phyloP scores from a whole-genome alignment of 2,888 invertebrate species.

The Strigamia crassipes region DNA sequence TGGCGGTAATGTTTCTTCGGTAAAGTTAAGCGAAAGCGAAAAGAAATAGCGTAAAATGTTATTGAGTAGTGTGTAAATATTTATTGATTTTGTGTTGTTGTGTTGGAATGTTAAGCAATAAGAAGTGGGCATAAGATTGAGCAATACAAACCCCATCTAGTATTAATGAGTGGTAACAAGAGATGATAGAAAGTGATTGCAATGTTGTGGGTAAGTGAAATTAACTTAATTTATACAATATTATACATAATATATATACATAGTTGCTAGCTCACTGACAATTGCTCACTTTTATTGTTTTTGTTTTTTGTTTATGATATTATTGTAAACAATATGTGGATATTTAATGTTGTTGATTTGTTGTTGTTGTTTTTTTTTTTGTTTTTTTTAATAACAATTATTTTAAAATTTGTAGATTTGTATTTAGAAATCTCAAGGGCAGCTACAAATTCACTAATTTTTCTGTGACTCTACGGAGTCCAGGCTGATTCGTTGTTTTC shows the following conservation, averaged over 20 bases:
- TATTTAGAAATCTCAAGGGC: no score
- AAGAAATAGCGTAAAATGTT: no score
- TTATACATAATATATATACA: neutral
- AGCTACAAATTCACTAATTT: no score
- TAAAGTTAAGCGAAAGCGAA: no score
- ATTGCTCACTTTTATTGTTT: neutral
- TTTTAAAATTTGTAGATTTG: no score
- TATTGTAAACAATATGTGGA: no score
- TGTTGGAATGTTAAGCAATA: neutral
- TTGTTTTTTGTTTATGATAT: neutral
- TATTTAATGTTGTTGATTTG: neutral
- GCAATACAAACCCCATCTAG: slow-evolving; percentile 11
- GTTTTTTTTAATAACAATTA: no score
- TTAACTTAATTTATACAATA: neutral
- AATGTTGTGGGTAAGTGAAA: neutral
- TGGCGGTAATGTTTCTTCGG: no score
- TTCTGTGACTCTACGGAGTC: no score
- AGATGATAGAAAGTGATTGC: neutral
- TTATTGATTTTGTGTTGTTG: neutral
- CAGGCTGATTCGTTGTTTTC: no score
- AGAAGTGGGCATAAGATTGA: neutral
- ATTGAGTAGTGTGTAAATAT: no score
- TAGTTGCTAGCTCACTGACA: slow-evolving; percentile 20
- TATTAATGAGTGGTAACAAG: slow-evolving; percentile 4
- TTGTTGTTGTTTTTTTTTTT: no score